phyloP scores from a whole-genome alignment of 2,888 invertebrate genomes.

The Ceratothoa steindachneri region DNA sequence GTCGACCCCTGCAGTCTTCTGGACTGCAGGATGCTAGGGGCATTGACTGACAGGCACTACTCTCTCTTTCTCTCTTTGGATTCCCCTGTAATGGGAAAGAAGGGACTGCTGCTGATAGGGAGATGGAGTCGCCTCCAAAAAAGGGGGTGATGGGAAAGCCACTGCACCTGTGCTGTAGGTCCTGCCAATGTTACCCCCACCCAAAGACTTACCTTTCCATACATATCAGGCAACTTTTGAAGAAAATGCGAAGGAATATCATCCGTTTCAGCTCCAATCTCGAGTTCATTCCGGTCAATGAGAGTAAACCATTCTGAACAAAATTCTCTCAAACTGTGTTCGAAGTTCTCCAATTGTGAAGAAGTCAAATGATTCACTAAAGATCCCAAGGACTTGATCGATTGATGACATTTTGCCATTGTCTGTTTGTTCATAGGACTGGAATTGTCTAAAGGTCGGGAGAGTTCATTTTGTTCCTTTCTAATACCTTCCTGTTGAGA shows the following conservation, averaged over 20 bases:
- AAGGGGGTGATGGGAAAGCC: no score
- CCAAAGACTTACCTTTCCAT: not conserved
- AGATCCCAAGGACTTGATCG: not conserved
- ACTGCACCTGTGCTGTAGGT: no score
- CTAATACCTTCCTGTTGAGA: no score
- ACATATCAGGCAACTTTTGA: not conserved
- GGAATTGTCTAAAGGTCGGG: not conserved
- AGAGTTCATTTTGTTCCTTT: not conserved
- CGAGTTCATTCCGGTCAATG: not conserved
- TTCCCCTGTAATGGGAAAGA: no score
- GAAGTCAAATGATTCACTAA: not conserved
- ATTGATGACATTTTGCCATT: not conserved
- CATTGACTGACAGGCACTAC: no score
- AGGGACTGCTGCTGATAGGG: no score
- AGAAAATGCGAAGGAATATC: not conserved
- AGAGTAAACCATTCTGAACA: not conserved
- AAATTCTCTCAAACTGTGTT: not conserved
- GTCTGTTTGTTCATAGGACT: not conserved
- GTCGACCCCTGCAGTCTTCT: no score
- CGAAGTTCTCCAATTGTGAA: not conserved
- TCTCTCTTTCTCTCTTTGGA: no score
- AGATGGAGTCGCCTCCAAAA: no score
- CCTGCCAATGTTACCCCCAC: no score
- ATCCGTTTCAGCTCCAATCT: not conserved
- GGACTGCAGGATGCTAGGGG: no score